phyloP scores from a whole-genome alignment of 2,797 vertebrate species.

The Darevskia nairensis region DNA sequence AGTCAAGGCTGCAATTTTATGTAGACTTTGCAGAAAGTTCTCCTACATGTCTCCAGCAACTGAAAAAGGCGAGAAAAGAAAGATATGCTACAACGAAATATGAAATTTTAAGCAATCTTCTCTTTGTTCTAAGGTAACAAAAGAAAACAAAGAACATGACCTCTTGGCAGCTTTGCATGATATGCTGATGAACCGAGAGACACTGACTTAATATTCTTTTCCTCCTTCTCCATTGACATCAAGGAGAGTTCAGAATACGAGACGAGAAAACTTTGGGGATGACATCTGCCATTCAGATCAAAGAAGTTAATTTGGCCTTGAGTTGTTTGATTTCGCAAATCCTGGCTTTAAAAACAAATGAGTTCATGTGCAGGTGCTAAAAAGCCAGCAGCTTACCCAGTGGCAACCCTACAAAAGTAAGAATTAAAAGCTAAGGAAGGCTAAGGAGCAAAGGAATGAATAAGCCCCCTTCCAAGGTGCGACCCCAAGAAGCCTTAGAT shows the following conservation, averaged over 20 bases:
- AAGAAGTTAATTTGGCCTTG: conserved; percentile 29
- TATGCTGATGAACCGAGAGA: conserved; percentile 2
- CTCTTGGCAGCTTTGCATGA: conserved; percentile 18
- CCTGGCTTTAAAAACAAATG: conserved; percentile 3
- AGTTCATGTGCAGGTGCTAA: neutral
- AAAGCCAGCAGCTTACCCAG: conserved; percentile 11
- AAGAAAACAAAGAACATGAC: conserved; percentile 4
- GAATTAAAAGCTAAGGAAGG: conserved; percentile 8
- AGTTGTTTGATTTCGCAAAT: conserved; percentile 32
- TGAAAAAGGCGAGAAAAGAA: neutral
- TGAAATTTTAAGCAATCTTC: conserved; percentile 21
- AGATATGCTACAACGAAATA: neutral
- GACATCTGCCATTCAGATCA: conserved; percentile 38
- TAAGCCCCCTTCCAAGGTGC: neutral
- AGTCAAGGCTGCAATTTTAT: conserved; percentile 5
- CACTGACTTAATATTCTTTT: conserved; percentile 28
- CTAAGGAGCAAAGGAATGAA: neutral
- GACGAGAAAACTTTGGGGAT: neutral
- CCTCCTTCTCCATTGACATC: conserved; percentile 22
- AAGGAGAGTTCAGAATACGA: conserved; percentile 13
- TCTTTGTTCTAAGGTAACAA: neutral
- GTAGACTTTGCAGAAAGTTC: conserved; percentile 1
- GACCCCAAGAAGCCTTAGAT: neutral
- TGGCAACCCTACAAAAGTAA: conserved; percentile 23
- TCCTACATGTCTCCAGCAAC: neutral